Conservation (phyloP, 2,888 invertebrate species). For the Hermaeophaga mercurialis region DNA sequence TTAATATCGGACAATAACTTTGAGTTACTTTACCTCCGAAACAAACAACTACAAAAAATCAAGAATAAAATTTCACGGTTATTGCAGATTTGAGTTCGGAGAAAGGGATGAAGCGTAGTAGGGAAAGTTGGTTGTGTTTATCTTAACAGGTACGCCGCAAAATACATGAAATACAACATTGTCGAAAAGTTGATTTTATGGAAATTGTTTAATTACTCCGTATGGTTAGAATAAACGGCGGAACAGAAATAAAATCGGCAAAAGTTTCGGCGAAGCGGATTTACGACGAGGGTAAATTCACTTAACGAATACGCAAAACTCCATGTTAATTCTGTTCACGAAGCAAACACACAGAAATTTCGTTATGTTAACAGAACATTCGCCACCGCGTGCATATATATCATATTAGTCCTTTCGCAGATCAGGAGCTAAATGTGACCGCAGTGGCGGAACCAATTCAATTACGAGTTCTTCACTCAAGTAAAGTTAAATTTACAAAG, state of each 20-base stretch:
- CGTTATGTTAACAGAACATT: slow-evolving; percentile 31
- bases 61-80: too few relatives aligned
- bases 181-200: slow-evolving; percentile 33
- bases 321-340: slow-evolving; percentile 42
- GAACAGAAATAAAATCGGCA: slow-evolving; percentile 39
- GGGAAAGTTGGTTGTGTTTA: too few relatives aligned
- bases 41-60: too few relatives aligned
- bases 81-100: too few relatives aligned
- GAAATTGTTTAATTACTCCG: slow-evolving; percentile 40
- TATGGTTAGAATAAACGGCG: slow-evolving; percentile 42
- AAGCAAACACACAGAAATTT: slow-evolving; percentile 31
- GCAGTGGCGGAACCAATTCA: slow-evolving; percentile 21
- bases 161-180: background rate
- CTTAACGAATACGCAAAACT: slow-evolving; percentile 47
- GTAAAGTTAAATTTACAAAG: slow-evolving; percentile 1
- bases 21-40: too few relatives aligned
- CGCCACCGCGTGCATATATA: slow-evolving; percentile 30
- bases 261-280: slow-evolving; percentile 26
- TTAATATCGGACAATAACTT: too few relatives aligned
- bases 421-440: slow-evolving; percentile 23
- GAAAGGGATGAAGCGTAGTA: too few relatives aligned
- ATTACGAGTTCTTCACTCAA: slow-evolving; percentile 5
- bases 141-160: too few relatives aligned
- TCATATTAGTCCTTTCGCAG: slow-evolving; percentile 27
- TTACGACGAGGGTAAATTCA: slow-evolving; percentile 45